Evolutionary conservation across 2,113 vertebrate genomes (phyloP), one percentile per base, ranked within the genome.

Genomic region (Oxygymnocypris stewartii): DNA sequence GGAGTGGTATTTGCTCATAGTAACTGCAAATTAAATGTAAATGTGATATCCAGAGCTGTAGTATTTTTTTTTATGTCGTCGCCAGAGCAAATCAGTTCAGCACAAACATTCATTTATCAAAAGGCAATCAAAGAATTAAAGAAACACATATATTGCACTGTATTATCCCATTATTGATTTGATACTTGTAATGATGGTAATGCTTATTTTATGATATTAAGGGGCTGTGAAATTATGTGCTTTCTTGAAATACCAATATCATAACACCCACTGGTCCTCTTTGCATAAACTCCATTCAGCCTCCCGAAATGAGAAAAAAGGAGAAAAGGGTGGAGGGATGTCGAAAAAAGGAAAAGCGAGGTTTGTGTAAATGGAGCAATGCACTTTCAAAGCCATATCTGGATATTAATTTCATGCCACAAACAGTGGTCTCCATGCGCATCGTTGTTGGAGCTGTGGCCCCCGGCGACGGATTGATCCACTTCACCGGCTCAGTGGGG

Each of bases 391-490:
- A 84, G 84, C 82, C 81, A 79, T 80, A 90, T 91, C 89, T 91
- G 90, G 85, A 91, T 93, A 94, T 94, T 94, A 89, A 94, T 94
- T 94, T 93, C 93, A 93, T 90, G 91, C 90, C 89, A 93, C 92
- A 94, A 95, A 94, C 92, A 93, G 94, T 91, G 90, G 92, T 92
- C 93, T 92, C 90, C 84, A 84, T 91, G 91, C 88, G 89, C 93
- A 88, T 93, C 94, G 93, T 94, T 96, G 94, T 96, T 96, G 95
- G 95, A 96, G 96, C 95, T 96, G 95, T 96, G 96, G 94, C 96
- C 96, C 95, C 89, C 92, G 94, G 95, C 94, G 91, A 90, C 95
- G 95, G 96, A 97, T 97, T 96, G 97, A 98, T 97, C 95, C 96
- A 96, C 96, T 97, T 96, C 95, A 96, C 94, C 91, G 91, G 94